Percentiles rank a stretch among this genome's conserved stretches.
phyloP scores from a whole-genome alignment of 2,113 vertebrate genomes.

The Onychorhynchus coronatus region DNA sequence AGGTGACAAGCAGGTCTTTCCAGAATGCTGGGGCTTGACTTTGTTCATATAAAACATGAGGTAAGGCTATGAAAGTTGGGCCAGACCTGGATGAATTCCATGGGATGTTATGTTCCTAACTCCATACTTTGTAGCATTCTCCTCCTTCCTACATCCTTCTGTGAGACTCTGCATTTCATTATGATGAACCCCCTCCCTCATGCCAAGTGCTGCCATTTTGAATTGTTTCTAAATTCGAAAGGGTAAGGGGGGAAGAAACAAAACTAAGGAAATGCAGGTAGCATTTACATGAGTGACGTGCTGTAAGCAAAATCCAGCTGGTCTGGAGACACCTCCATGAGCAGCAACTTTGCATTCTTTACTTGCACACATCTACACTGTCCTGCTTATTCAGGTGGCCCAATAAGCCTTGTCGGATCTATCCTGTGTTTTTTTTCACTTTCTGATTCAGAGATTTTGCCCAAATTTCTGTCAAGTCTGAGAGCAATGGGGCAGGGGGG shows the following conservation, averaged over 20 bases:
- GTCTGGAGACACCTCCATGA: not conserved
- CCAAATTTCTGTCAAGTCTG: not conserved
- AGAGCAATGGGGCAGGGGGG: not conserved
- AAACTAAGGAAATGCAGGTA: not conserved
- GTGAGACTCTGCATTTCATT: not conserved
- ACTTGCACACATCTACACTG: not conserved
- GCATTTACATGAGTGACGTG: not conserved
- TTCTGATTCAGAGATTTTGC: not conserved
- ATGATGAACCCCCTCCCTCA: not conserved
- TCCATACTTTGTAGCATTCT: not conserved
- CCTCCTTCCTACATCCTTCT: not conserved
- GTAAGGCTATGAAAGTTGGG: not conserved
- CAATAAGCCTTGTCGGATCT: not conserved
- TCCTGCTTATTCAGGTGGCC: not conserved
- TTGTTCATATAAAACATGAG: not conserved
- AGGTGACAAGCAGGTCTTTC: not conserved
- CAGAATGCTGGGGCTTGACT: not conserved
- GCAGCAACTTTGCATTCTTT: not conserved
- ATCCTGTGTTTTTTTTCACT: not conserved
- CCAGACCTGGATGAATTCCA: not conserved
- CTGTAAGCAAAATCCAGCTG: not conserved
- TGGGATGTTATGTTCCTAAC: not conserved
- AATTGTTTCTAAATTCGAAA: slow-evolving; percentile 8
- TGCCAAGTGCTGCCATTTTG: not conserved
- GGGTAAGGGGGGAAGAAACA: not conserved